phyloP scores from a whole-genome alignment of 30 jellyfish, hydroid and myxozoan genomes.

The Hydractinia symbiolongicarpus region DNA sequence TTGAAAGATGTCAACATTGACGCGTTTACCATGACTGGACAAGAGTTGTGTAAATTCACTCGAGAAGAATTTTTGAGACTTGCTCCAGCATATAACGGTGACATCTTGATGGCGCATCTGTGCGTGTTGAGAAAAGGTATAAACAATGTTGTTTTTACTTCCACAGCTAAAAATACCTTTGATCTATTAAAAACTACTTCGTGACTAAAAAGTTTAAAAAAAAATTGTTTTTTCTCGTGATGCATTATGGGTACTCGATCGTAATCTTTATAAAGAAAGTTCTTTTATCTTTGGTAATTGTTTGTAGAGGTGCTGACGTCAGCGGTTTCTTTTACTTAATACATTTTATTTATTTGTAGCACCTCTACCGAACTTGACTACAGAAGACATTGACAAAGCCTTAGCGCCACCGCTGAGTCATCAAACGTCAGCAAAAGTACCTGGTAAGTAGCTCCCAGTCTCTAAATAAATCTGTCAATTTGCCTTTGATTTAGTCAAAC shows the following conservation, averaged over 20 bases:
- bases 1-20: slow-evolving; percentile 81
- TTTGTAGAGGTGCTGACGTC: too few species aligned
- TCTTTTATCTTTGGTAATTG: too few species aligned
- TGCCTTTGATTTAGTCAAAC: not conserved
- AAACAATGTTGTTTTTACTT: not conserved
- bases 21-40: slow-evolving; percentile 85
- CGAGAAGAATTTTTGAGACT: slow-evolving; percentile 88
- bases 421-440: slow-evolving; percentile 49
- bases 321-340: too few species aligned
- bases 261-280: too few species aligned
- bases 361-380: slow-evolving; percentile 92
- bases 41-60: slow-evolving; percentile 71
- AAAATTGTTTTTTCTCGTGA: not conserved
- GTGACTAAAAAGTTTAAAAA: too few species aligned
- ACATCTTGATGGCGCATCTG: slow-evolving; percentile 94
- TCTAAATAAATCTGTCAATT: too few species aligned
- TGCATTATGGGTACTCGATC: too few species aligned
- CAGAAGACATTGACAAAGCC: slow-evolving; percentile 97
- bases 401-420: slow-evolving; percentile 94
- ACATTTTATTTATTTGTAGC: slow-evolving; percentile 41
- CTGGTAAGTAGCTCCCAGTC: slow-evolving; percentile 30
- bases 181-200: not conserved
- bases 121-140: slow-evolving; percentile 95
- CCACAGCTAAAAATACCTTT: not conserved
- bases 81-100: slow-evolving; percentile 99